Conservation (phyloP, 2,113 vertebrate species). For the Oreochromis spilurus region DNA sequence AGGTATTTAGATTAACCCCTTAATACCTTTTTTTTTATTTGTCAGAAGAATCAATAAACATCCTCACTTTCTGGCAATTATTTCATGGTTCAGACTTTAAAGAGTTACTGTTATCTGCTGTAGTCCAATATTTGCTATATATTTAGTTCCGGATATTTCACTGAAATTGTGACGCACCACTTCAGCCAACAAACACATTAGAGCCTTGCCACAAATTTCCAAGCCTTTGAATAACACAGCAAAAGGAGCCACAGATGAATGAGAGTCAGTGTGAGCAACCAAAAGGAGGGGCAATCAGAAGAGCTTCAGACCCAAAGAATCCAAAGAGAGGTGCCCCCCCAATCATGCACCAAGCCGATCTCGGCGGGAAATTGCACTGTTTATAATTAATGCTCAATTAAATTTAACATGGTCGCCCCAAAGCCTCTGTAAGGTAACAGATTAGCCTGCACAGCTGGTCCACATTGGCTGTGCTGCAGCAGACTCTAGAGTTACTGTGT, state of each 20-base stretch:
- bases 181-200: background rate
- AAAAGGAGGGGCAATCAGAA: background rate
- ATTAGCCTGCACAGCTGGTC: conserved; percentile 71
- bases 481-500: conserved; percentile 63
- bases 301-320: background rate
- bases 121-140: background rate
- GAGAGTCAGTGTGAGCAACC: background rate
- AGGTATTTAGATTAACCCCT: background rate
- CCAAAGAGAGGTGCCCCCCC: background rate
- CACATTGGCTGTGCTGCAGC: conserved; percentile 46
- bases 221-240: background rate
- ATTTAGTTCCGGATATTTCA: background rate
- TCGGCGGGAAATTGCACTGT: conserved; percentile 58
- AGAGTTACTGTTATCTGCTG: background rate
- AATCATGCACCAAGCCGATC: conserved; percentile 35
- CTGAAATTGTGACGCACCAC: background rate
- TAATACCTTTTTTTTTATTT: background rate
- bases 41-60: background rate
- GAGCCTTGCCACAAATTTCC: background rate
- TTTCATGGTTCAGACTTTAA: background rate
- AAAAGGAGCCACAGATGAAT: background rate
- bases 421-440: conserved; percentile 65
- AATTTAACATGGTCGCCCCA: conserved; percentile 53
- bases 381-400: conserved; percentile 74
- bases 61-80: background rate